These are phyloP conservation scores for Drosophila emarginata DNA, from an alignment of 2,888 invertebrate genomes.

Conservation along the genomic window DNA sequence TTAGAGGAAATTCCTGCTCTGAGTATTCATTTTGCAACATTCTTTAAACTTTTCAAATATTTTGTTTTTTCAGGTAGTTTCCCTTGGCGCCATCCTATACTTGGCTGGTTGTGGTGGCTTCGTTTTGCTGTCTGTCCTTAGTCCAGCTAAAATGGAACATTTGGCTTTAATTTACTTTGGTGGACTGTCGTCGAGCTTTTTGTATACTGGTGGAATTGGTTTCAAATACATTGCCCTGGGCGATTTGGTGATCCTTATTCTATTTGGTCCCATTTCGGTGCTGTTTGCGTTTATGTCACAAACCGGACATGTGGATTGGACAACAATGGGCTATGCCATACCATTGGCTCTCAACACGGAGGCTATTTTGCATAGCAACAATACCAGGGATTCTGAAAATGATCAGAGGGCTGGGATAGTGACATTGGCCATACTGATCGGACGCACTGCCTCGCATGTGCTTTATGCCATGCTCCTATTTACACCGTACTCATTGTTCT, in stretches of 20 bases:
- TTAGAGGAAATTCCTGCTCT: too few species aligned
- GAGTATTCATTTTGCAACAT: too few species aligned
- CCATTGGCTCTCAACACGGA: slow-evolving; percentile 97
- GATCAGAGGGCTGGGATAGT: slow-evolving; percentile 96
- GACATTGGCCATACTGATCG: slow-evolving; percentile 96
- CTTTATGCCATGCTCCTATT: slow-evolving; percentile 95
- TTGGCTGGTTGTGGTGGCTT: slow-evolving; percentile 93
- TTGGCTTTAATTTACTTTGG: slow-evolving; percentile 97
- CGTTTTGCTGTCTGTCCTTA: slow-evolving; percentile 88
- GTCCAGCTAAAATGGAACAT: slow-evolving; percentile 97
- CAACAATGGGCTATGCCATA: slow-evolving; percentile 95
- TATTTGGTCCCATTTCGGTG: slow-evolving; percentile 97
- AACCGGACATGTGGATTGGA: slow-evolving; percentile 94
- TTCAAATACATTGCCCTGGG: slow-evolving; percentile 97
- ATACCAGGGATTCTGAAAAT: slow-evolving; percentile 94
- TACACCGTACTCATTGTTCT: slow-evolving; percentile 94
- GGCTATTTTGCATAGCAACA: slow-evolving; percentile 97
- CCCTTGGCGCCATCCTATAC: slow-evolving; percentile 94
- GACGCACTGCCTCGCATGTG: slow-evolving; percentile 94
- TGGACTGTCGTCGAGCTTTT: slow-evolving; percentile 95
- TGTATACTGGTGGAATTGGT: slow-evolving; percentile 98
- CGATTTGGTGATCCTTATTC: slow-evolving; percentile 94
- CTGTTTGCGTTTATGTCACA: slow-evolving; percentile 96
- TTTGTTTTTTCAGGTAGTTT: slow-evolving; percentile 87
- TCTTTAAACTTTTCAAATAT: too few species aligned